Conservation (phyloP, 2,797 vertebrate genomes). For the Phrynocephalus vlangalii region DNA sequence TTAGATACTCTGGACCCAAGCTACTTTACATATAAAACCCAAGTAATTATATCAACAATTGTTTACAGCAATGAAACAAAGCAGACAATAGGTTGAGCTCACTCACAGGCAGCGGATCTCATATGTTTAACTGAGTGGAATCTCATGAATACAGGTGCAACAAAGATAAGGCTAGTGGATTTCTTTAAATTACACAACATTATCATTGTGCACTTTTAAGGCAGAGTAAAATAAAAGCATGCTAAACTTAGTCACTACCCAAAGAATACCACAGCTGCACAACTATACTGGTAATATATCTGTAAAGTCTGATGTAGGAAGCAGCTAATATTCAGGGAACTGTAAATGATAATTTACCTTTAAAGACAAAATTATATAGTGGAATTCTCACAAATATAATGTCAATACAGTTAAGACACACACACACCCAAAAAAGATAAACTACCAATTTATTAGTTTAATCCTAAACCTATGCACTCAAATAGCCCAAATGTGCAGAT, state of each 20-base stretch:
- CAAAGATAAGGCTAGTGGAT: background rate
- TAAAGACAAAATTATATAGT: no score
- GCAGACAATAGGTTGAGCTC: background rate
- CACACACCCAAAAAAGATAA: background rate
- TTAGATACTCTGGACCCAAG: background rate
- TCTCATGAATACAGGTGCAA: background rate
- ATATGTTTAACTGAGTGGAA: background rate
- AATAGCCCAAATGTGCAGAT: background rate
- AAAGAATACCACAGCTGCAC: no score
- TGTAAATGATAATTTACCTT: background rate
- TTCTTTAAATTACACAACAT: no score
- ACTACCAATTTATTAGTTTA: background rate
- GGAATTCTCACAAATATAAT: background rate
- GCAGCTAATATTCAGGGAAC: background rate
- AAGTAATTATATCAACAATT: background rate
- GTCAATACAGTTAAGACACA: background rate
- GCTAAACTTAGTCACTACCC: no score
- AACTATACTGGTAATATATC: no score
- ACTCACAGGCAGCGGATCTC: background rate
- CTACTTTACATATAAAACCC: no score
- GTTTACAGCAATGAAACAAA: background rate
- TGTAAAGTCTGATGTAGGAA: background rate
- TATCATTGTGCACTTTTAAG: no score
- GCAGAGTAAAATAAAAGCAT: no score
- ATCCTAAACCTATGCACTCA: background rate